A percentile compares a stretch with the other conserved stretches of the same genome.
Evolutionary conservation across 2,797 vertebrate species (phyloP).

Genomic region (Halcyon leucocephala): DNA sequence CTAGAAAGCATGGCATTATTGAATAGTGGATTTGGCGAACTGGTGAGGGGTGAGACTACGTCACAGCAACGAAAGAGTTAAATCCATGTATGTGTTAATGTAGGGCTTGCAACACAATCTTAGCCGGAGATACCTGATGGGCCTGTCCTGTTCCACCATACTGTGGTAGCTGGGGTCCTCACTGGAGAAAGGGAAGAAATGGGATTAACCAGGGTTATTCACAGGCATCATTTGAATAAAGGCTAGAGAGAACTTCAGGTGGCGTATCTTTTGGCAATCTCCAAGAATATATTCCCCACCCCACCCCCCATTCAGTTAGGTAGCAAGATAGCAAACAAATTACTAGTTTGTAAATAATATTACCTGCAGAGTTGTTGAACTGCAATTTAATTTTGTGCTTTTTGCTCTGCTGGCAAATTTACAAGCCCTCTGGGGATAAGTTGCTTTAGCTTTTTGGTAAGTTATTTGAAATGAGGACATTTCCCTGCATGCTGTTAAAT

Average conservation of each 20-base stretch:
- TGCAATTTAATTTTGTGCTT: neutral
- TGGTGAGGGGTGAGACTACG: neutral
- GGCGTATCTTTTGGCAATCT: neutral
- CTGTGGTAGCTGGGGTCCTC: neutral
- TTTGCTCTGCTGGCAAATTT: neutral
- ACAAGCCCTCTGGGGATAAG: neutral
- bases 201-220: neutral
- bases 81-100: accelerated
- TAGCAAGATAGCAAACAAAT: neutral
- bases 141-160: accelerated
- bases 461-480: neutral
- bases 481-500: neutral
- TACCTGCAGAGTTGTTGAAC: neutral
- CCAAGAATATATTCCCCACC: neutral
- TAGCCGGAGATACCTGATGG: neutral
- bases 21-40: neutral
- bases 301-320: too few species aligned
- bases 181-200: neutral
- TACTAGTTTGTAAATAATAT: neutral
- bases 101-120: neutral
- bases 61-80: neutral
- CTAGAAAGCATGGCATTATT: neutral
- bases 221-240: neutral
- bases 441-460: neutral
- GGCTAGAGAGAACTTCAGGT: neutral